phyloP scores from a whole-genome alignment of 2,113 vertebrate species.

The Cheirogaleus medius region DNA sequence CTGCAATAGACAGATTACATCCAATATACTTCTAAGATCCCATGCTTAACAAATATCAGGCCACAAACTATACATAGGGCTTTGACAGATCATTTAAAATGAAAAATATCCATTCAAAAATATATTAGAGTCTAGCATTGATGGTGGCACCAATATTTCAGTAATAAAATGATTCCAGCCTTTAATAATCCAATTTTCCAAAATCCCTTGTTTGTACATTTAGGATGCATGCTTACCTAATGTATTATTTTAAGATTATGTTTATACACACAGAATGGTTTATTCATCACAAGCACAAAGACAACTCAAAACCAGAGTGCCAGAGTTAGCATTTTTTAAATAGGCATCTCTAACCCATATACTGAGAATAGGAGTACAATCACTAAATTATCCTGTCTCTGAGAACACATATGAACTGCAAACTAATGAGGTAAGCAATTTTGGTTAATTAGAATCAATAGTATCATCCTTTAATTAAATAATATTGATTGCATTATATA shows the following conservation, averaged over 20 bases:
- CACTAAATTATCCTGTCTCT: slow-evolving; percentile 82
- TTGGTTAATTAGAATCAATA: slow-evolving; percentile 86
- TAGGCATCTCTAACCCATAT: slow-evolving; percentile 20
- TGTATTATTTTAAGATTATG: slow-evolving; percentile 71
- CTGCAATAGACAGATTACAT: slow-evolving; percentile 43
- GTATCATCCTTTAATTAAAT: slow-evolving; percentile 86
- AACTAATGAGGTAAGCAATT: slow-evolving; percentile 84
- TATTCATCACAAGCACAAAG: slow-evolving; percentile 54
- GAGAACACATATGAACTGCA: slow-evolving; percentile 80
- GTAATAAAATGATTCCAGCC: slow-evolving; percentile 50
- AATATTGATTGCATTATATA: slow-evolving; percentile 83
- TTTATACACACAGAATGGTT: slow-evolving; percentile 61
- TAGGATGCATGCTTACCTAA: slow-evolving; percentile 41
- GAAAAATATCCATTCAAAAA: slow-evolving; percentile 77
- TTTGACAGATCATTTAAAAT: slow-evolving; percentile 76
- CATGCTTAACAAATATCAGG: slow-evolving; percentile 54
- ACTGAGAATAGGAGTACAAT: slow-evolving; percentile 40
- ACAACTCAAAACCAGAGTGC: background rate
- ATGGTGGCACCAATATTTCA: slow-evolving; percentile 51
- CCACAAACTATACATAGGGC: background rate
- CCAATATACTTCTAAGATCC: slow-evolving; percentile 46
- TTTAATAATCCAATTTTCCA: slow-evolving; percentile 73
- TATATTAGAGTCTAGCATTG: slow-evolving; percentile 61
- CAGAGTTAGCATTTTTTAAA: slow-evolving; percentile 50
- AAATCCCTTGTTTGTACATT: slow-evolving; percentile 57